phyloP scores from a whole-genome alignment of 37 sponge, comb jelly and placozoan species.

The Cladorhizidae sp. region DNA sequence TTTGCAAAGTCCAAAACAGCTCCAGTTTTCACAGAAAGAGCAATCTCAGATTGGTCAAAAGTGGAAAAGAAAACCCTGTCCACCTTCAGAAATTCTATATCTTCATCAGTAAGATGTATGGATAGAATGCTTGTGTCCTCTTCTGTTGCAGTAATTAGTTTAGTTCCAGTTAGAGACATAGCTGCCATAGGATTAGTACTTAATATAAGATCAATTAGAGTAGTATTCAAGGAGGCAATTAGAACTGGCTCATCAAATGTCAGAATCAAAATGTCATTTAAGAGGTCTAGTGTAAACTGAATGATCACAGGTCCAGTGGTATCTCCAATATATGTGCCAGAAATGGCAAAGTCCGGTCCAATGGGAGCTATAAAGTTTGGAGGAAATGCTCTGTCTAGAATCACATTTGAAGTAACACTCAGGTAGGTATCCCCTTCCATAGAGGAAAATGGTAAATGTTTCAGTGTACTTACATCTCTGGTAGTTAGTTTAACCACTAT shows the following conservation, averaged over 20 bases:
- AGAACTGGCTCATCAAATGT: slow-evolving; percentile 86
- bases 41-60: slow-evolving; percentile 2
- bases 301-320: slow-evolving; percentile 53
- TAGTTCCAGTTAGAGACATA: slow-evolving; percentile 42
- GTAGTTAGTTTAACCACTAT: slow-evolving; percentile 53
- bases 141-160: slow-evolving; percentile 24
- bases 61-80: slow-evolving; percentile 17
- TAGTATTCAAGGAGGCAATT: slow-evolving; percentile 43
- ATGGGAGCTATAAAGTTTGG: slow-evolving; percentile 62
- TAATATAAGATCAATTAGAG: slow-evolving; percentile 44
- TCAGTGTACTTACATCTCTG: slow-evolving; percentile 61
- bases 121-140: neutral
- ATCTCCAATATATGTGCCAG: slow-evolving; percentile 49
- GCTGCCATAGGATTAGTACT: slow-evolving; percentile 5
- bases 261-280: slow-evolving; percentile 51
- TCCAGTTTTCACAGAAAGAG: slow-evolving; percentile 19
- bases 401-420: slow-evolving; percentile 33
- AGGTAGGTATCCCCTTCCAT: slow-evolving; percentile 55
- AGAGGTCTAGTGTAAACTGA: slow-evolving; percentile 60
- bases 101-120: slow-evolving; percentile 34
- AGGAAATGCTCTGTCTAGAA: slow-evolving; percentile 73
- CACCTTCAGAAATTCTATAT: slow-evolving; percentile 49
- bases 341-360: slow-evolving; percentile 34
- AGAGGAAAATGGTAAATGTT: slow-evolving; percentile 71
- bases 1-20: slow-evolving; percentile 56